These are phyloP conservation scores for Drosophila aff. DNA, from an alignment of 1,140 invertebrate species.

Conservation along the genomic window DNA sequence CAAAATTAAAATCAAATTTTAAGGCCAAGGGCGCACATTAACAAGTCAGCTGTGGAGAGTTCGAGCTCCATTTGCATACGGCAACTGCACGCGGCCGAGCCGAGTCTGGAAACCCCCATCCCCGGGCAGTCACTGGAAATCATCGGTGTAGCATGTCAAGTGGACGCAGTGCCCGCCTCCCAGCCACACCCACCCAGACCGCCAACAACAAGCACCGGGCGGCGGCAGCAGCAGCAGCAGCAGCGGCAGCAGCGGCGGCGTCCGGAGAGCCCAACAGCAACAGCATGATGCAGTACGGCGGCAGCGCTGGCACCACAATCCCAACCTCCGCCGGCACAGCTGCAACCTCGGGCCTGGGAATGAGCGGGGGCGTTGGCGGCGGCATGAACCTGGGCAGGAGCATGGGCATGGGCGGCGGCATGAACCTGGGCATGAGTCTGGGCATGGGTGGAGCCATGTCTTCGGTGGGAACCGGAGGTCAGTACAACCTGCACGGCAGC, in stretches of 20 bases:
- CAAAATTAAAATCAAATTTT: slow-evolving; percentile 63
- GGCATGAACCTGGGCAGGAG: slow-evolving; percentile 6
- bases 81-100: slow-evolving; percentile 1
- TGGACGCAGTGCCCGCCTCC: slow-evolving; percentile 84
- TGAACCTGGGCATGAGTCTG: slow-evolving; percentile 44
- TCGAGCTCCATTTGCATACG: slow-evolving; percentile 34
- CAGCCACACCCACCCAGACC: slow-evolving; percentile 82
- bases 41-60: slow-evolving; percentile 8
- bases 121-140: slow-evolving; percentile 39
- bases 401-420: slow-evolving; percentile 28
- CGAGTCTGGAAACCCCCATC: slow-evolving; percentile 25
- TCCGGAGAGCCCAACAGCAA: slow-evolving; percentile 77
- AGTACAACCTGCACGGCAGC: slow-evolving; percentile 33
- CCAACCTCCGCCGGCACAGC: slow-evolving; percentile 32
- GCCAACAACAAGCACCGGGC: slow-evolving; percentile 69
- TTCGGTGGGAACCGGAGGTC: slow-evolving; percentile 5
- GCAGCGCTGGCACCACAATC: slow-evolving; percentile 30
- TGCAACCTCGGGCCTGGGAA: slow-evolving; percentile 38
- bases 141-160: slow-evolving; percentile 81
- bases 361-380: slow-evolving; percentile 23
- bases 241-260: slow-evolving; percentile 57
- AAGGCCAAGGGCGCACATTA: slow-evolving; percentile 27
- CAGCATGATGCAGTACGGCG: slow-evolving; percentile 74
- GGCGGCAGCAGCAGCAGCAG: slow-evolving; percentile 49
- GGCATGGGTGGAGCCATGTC: slow-evolving; percentile 41